Evolutionary conservation across 1,140 invertebrate species (phyloP).

Genomic region (Globodera ellingtonae): DNA sequence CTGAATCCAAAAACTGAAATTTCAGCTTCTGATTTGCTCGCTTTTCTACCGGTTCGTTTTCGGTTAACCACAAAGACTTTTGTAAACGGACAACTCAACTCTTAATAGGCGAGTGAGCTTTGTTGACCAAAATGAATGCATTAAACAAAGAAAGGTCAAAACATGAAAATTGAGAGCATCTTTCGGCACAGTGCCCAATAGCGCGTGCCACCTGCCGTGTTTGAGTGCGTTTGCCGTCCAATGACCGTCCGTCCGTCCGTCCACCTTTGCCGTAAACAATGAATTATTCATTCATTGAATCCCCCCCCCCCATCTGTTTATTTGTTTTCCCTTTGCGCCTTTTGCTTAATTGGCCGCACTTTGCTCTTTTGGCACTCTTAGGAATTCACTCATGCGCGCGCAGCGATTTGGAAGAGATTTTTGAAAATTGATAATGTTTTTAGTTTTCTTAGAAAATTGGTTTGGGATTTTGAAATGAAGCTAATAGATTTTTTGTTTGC

Average conservation of each 20-base stretch:
- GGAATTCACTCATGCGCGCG: not conserved
- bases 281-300: not conserved
- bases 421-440: too few relatives aligned
- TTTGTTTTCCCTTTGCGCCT: not conserved
- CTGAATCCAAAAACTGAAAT: too few relatives aligned
- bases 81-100: too few relatives aligned
- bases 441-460: too few relatives aligned
- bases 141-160: not conserved
- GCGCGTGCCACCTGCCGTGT: not conserved
- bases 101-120: too few relatives aligned
- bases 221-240: not conserved
- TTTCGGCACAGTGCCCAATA: not conserved
- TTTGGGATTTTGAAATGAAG: too few relatives aligned
- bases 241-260: not conserved
- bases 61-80: too few relatives aligned
- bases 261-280: conserved; percentile 1
- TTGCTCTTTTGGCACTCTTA: not conserved
- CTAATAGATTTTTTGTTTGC: too few relatives aligned
- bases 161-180: not conserved
- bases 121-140: too few relatives aligned
- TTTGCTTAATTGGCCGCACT: not conserved
- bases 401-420: too few relatives aligned
- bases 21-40: too few relatives aligned
- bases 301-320: not conserved
- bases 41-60: too few relatives aligned